Conservation (phyloP, 2,113 vertebrate species). For the Dolichallabes microphthalmus region DNA sequence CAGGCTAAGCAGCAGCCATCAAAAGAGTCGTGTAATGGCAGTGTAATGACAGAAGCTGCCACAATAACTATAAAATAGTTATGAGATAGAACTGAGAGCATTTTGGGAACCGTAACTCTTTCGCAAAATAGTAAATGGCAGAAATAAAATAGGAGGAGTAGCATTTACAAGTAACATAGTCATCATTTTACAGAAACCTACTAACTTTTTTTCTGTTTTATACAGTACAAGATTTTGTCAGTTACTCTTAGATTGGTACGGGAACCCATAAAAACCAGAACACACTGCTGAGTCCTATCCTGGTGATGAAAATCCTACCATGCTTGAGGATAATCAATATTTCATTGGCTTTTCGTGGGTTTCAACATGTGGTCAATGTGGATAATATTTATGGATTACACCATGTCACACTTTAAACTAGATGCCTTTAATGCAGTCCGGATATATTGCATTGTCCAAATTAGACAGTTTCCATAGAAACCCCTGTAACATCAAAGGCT, state of each 20-base stretch:
- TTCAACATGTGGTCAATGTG: neutral
- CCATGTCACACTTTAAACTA: neutral
- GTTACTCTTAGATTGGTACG: neutral
- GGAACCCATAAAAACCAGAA: neutral
- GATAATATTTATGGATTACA: neutral
- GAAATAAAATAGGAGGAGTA: neutral
- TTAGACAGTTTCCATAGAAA: neutral
- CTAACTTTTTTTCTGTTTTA: neutral
- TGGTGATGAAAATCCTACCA: conserved; percentile 1
- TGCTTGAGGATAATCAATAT: neutral
- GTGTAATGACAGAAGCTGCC: conserved; percentile 17
- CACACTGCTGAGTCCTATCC: neutral
- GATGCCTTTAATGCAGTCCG: neutral
- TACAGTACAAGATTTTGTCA: neutral
- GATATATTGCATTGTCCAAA: neutral
- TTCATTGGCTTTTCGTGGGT: neutral
- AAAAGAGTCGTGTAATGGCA: neutral
- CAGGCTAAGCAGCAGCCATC: conserved; percentile 18
- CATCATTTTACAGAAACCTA: neutral
- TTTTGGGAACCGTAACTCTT: neutral
- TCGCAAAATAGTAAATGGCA: neutral
- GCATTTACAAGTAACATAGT: neutral
- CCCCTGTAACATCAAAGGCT: neutral
- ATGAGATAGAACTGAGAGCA: neutral
- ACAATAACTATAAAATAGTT: conserved; percentile 28